Evolutionary conservation across 2,888 invertebrate genomes (phyloP), one percentile per base, ranked within the genome.

Genomic region (Nephrotoma appendiculata): DNA sequence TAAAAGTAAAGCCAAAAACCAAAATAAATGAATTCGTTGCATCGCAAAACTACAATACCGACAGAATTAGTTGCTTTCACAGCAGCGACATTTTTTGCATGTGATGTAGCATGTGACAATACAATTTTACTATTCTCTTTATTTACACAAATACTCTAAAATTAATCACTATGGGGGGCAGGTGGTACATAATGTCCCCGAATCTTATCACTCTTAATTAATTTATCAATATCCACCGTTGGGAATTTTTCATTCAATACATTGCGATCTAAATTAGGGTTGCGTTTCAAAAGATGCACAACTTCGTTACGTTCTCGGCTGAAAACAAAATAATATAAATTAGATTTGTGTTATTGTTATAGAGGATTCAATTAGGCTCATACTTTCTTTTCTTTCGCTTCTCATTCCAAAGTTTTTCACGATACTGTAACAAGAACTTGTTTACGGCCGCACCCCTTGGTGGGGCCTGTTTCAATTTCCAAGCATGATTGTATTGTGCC

Each of bases 201-300:
- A 11, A 93, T 91, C 91, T 93, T 94, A 88, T 93, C 93, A 85
- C 91, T 90, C 5, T 90, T 90, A 89, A 93, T 93, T 1, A 95
- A 93, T 90, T 93, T 94, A 87, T 96, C 94, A 86, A 97, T 92
- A 90, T 97, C 93, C 5, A 96, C 95, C 90, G 94, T 91, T 5
- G 98, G 97, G 91, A 95, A 98, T 89, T 95, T 93, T 87, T 94
- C 92, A 90, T 95, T 94, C 41, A 98, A 89, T 86, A 94, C 92
- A 87, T 95, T 94, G 90, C 94, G 90, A 90, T 96, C 95, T 91
- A 96, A 91, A 89, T 97, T 93, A 0, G 97, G 97, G 91, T 96
- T 97, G 83, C 95, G 93, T 88, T 95, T 95, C 41, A 97, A 89
- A 87, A 96, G 90, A 88, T 94, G 94, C 91, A 94, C 94, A 0